Base-by-base conservation (phyloP, 1,140 invertebrate species). In the Lepidurus packardi region DNA sequence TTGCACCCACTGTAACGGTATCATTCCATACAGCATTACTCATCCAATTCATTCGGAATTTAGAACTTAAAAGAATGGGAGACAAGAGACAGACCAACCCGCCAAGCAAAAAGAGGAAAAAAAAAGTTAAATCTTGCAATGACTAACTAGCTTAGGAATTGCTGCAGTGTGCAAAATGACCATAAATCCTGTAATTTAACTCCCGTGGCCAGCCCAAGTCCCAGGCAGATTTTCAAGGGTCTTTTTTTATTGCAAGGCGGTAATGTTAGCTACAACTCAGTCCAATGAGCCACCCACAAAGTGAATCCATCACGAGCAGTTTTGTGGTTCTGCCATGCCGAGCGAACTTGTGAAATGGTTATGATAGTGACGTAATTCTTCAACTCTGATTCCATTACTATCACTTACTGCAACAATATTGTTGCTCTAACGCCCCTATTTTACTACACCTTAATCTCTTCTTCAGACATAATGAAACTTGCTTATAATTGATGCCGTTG, bases 111-210 rank as follows among this genome's bases (percentile, higher is more conserved):
- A 65, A 13, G 53, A 65, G 34, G 34, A 65, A 65, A n/a, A 65
- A 65, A 65, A 65, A 65, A n/a, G 9, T 65, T 65, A 11, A 65
- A 65, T 13, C 53, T 65, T n/a, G 21, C 6, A 21, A 65, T 65
- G 53, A 65, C 53, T 65, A 65, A 65, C 9, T 13, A 65, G 53
- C 16, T 21, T 65, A 65, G 53, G 53, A 65, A 65, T 65, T 65
- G 53, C 9, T 16, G 53, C 53, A 65, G 53, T 65, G 53, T 21
- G 21, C 21, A 65, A 65, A 65, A 65, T 65, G 53, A 21, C 53
- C 53, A 65, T 65, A 65, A 65, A 65, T 65, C 53, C 53, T 65
- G 53, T 65, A 65, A 65, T 65, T 65, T 65, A 65, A 65, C 53
- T 65, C 53, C 53, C 53, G 53, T 13, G 21, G 53, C 21, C 21